These are phyloP conservation scores for Holacanthus passer DNA, from an alignment of 2,113 vertebrate genomes.

Conservation along the genomic window DNA sequence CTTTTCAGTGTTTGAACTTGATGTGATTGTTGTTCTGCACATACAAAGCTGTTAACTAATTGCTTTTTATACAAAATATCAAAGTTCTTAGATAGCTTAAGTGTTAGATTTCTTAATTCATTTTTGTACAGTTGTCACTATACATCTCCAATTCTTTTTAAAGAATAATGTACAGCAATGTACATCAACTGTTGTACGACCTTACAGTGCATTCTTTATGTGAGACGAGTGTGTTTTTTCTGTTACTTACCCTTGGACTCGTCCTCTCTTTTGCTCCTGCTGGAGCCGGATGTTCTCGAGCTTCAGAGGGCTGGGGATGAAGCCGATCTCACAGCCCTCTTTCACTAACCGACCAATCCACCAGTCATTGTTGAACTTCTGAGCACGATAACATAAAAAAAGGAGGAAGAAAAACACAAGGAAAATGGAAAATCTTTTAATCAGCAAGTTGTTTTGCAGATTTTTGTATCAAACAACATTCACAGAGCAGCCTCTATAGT, in stretches of 20 bases:
- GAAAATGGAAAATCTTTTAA: not conserved
- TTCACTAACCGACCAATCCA: conserved; percentile 99
- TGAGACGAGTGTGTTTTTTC: not conserved
- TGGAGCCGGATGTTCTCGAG: conserved; percentile 96
- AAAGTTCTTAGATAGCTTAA: not conserved
- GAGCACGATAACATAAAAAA: not conserved
- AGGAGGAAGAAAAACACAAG: not conserved
- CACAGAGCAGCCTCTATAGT: too few species aligned
- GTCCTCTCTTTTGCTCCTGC: conserved; percentile 96
- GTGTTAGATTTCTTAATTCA: not conserved
- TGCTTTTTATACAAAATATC: not conserved
- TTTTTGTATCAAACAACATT: not conserved
- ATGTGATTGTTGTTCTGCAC: not conserved
- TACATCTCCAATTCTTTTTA: not conserved
- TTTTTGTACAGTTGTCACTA: not conserved
- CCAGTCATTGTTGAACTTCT: conserved; percentile 99
- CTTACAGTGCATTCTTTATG: not conserved
- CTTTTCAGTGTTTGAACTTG: not conserved
- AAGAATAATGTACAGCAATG: not conserved
- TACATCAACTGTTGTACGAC: not conserved
- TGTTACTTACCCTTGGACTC: conserved; percentile 93
- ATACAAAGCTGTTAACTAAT: not conserved
- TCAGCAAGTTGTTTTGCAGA: not conserved
- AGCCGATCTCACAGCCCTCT: conserved; percentile 99
- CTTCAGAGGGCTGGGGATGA: conserved; percentile 97